Evolutionary conservation across 1,140 invertebrate species (phyloP).

Genomic region (Centruroides sculpturatus): DNA sequence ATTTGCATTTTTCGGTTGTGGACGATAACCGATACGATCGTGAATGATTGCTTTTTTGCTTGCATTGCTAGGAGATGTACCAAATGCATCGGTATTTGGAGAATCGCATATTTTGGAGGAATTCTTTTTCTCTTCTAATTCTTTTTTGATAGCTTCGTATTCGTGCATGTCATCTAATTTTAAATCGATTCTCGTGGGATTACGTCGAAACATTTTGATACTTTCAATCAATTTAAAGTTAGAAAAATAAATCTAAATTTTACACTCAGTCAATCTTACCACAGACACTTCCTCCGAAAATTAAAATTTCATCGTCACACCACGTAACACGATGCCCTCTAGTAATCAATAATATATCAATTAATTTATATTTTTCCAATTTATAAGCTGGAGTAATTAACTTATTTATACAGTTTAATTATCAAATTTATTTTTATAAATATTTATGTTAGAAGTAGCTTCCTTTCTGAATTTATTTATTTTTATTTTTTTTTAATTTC

Average conservation of each 20-base stretch:
- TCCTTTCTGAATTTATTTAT: too few species aligned
- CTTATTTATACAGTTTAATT: too few species aligned
- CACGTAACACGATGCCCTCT: too few species aligned
- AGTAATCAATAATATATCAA: too few species aligned
- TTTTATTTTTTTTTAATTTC: too few species aligned
- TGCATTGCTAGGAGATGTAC: constrained; percentile 22
- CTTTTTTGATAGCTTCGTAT: constrained; percentile 37
- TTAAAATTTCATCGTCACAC: too few species aligned
- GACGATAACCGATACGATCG: constrained; percentile 47
- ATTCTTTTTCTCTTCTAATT: constrained; percentile 19
- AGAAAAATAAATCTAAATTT: background rate
- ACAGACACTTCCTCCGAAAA: too few species aligned
- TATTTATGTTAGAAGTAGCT: too few species aligned
- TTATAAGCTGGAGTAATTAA: too few species aligned
- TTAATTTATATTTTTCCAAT: too few species aligned
- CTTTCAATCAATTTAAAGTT: background rate
- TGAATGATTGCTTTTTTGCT: constrained; percentile 42
- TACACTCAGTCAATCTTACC: too few species aligned
- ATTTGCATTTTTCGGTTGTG: constrained; percentile 21
- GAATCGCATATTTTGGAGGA: background rate
- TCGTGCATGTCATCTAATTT: constrained; percentile 60
- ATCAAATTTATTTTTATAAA: too few species aligned
- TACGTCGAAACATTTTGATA: constrained; percentile 50
- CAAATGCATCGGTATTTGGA: constrained; percentile 14
- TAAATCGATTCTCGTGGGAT: constrained; percentile 55